These are phyloP conservation scores for Procambarus clarkii DNA, from an alignment of 1,140 invertebrate species.

Conservation along the genomic window DNA sequence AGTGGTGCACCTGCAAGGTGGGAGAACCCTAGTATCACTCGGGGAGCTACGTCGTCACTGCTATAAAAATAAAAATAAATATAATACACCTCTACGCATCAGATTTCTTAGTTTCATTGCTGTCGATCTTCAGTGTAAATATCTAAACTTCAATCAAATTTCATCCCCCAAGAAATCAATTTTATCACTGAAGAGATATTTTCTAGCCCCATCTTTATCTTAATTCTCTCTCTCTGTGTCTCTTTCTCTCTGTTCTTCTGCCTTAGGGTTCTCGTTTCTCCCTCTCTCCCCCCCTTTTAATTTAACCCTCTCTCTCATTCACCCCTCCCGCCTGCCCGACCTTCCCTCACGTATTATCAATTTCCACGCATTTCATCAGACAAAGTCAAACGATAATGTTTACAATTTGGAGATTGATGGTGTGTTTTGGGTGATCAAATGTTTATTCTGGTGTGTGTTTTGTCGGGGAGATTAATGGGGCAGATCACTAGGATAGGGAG, in stretches of 20 bases:
- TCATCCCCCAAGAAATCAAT: no score
- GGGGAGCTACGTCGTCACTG: no score
- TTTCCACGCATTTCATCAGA: constrained; percentile 53
- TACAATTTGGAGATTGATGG: constrained; percentile 63
- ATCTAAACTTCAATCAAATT: no score
- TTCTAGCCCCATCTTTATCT: no score
- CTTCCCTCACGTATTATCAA: constrained; percentile 42
- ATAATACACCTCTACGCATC: no score
- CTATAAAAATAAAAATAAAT: no score
- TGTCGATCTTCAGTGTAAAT: no score
- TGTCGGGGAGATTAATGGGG: constrained; percentile 53
- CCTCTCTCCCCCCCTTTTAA: constrained; percentile 1
- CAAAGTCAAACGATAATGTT: constrained; percentile 61
- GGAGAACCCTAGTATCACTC: no score
- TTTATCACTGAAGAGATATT: no score
- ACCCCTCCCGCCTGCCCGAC: neutral
- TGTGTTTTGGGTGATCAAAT: constrained; percentile 53
- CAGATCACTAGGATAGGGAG: constrained; percentile 15
- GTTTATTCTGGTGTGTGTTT: constrained; percentile 61
- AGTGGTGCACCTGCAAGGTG: no score
- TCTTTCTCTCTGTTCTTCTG: neutral
- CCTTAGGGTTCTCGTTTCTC: no score
- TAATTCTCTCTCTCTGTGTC: neutral
- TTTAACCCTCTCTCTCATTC: neutral
- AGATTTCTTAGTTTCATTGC: no score